Evolutionary conservation across 2,797 vertebrate genomes (phyloP), one percentile per base, ranked within the genome.

Genomic region (Lepus oiostolus): DNA sequence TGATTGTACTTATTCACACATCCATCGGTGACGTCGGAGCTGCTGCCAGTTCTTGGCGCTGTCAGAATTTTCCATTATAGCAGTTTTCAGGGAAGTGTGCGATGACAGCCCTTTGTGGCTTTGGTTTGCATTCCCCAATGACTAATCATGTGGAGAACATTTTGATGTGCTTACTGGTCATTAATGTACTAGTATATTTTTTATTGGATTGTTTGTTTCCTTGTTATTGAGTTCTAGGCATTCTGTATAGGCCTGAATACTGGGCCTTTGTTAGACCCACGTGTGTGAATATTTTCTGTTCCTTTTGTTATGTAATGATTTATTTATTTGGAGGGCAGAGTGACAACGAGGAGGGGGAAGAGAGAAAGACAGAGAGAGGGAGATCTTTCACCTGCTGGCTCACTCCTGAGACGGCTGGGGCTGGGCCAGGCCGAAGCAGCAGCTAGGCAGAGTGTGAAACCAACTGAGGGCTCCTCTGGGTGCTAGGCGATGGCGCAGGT

Each of bases 191-290:
- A 26, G 63, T 60, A 2, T 67, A 30, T 74, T 75, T 77, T 88
- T 74, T 84, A 93, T 75, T 63, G 68, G 32, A 16, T 68, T 85
- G 7, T n/a, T 68, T 80, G 24, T 75, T 68, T 82, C 92, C 70
- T 80, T n/a, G 81, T 54, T 35, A 75, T 38, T 65, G 72, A 50
- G 26, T 76, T 88, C 62, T 32, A 32, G 54, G 42, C 74, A 38
- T 89, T 89, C 62, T 63, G 60, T 81, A 32, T n/a, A 22, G 10
- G n/a, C 7, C 47, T 60, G 7, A 42, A 62, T 42, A 42, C 38
- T n/a, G 35, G 79, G 54, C 58, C 35, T 65, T 30, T 71, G n/a
- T 62, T 38, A 50, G 32, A 13, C 54, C 12, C 3, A 30, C 42
- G 54, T 60, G 54, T 47, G 9, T 3, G 42, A 84, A 12, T 72